These are phyloP conservation scores for Limnephilus lunatus DNA, from an alignment of 2,888 invertebrate species.

Conservation along the genomic window DNA sequence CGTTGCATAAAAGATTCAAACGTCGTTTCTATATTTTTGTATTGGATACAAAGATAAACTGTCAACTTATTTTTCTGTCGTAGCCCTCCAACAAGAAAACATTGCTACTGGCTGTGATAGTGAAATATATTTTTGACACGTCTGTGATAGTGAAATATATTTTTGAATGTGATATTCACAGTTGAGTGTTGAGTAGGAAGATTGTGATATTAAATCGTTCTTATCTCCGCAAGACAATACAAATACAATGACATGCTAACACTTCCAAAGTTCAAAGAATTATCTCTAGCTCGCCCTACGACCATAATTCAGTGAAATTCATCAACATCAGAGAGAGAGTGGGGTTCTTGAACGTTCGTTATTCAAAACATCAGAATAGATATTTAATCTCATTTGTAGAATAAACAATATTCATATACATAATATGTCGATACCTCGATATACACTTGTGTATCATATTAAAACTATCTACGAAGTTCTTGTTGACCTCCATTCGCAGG, in stretches of 20 bases:
- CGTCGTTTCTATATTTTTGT: not conserved
- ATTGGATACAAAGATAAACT: not conserved
- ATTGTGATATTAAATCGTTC: not conserved
- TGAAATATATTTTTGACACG: not conserved
- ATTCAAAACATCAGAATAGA: not conserved
- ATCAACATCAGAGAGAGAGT: not conserved
- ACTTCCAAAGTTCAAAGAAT: not conserved
- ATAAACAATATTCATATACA: not conserved
- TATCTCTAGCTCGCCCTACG: not conserved
- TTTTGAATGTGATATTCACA: not conserved
- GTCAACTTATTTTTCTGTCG: not conserved
- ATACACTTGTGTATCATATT: no score
- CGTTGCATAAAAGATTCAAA: not conserved
- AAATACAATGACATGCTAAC: not conserved
- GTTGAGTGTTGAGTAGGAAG: not conserved
- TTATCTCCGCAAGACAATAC: conserved; percentile 21
- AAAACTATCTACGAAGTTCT: not conserved
- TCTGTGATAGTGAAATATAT: not conserved
- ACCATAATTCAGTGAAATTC: not conserved
- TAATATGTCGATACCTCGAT: no score
- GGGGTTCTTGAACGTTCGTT: not conserved
- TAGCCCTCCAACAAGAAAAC: not conserved
- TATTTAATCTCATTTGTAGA: not conserved
- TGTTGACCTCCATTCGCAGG: not conserved
- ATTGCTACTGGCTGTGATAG: not conserved